Conservation (phyloP, 2,888 invertebrate genomes). For the Trilocha varians region DNA sequence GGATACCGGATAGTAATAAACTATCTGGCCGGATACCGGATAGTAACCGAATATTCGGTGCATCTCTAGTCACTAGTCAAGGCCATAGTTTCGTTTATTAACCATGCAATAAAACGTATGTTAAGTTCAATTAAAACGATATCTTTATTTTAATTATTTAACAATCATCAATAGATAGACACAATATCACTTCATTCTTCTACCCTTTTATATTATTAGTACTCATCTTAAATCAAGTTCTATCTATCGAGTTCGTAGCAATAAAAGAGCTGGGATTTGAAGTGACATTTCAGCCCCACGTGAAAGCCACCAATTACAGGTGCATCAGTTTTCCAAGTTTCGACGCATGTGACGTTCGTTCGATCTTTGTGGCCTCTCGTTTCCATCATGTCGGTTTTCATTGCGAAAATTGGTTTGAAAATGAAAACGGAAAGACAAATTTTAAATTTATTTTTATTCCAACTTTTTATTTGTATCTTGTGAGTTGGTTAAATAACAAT, state of each 20-base stretch:
- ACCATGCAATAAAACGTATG: no score
- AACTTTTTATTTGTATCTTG: no score
- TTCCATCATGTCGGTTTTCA: background rate
- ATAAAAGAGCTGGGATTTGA: slow-evolving; percentile 15
- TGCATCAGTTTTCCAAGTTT: slow-evolving; percentile 31
- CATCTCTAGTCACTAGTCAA: no score
- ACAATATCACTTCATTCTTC: background rate
- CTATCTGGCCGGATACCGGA: no score
- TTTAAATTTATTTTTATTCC: background rate
- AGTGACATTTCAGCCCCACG: slow-evolving; percentile 20
- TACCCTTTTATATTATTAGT: slow-evolving; percentile 1
- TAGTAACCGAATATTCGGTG: no score
- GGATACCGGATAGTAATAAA: no score
- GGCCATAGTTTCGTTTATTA: no score
- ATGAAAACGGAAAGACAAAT: background rate
- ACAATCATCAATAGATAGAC: no score
- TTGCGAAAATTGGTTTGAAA: background rate
- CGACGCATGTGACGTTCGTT: slow-evolving; percentile 15
- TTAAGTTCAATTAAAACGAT: no score
- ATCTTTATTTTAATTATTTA: no score
- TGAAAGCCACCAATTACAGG: slow-evolving; percentile 40
- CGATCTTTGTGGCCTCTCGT: slow-evolving; percentile 9
- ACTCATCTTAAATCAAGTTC: background rate
- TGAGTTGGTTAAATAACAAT: no score
- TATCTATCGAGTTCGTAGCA: slow-evolving; percentile 12